phyloP scores from a whole-genome alignment of 2,888 invertebrate genomes.

The Phengaris alcon region DNA sequence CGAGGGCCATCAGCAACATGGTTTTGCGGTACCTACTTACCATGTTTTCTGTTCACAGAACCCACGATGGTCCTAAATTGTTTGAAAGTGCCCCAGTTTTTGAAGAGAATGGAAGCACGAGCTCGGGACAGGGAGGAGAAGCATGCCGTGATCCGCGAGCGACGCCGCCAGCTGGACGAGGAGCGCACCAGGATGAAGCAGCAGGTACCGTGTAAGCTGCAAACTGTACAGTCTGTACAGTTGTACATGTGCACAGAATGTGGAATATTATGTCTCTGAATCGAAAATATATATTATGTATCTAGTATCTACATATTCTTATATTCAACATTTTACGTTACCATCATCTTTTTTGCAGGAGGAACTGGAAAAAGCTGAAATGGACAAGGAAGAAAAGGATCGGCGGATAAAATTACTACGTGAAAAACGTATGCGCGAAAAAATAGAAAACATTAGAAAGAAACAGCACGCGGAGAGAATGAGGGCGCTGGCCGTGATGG shows the following conservation, averaged over 20 bases:
- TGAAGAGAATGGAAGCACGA: slow-evolving; percentile 86
- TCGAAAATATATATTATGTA: too few relatives aligned
- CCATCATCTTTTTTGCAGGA: slow-evolving; percentile 55
- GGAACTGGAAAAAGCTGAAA: slow-evolving; percentile 70
- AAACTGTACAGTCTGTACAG: too few relatives aligned
- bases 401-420: slow-evolving; percentile 80
- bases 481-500: slow-evolving; percentile 71
- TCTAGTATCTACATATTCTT: too few relatives aligned
- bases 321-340: too few relatives aligned
- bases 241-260: too few relatives aligned
- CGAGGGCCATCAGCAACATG: too few relatives aligned
- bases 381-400: slow-evolving; percentile 81
- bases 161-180: slow-evolving; percentile 72
- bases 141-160: slow-evolving; percentile 70
- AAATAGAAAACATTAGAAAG: slow-evolving; percentile 80
- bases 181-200: slow-evolving; percentile 68
- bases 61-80: slow-evolving; percentile 66
- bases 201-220: slow-evolving; percentile 50
- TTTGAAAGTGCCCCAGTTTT: slow-evolving; percentile 82
- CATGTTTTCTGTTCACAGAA: slow-evolving; percentile 46
- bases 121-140: slow-evolving; percentile 82
- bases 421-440: slow-evolving; percentile 80
- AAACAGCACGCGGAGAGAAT: slow-evolving; percentile 74
- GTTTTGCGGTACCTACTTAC: too few relatives aligned
- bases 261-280: too few relatives aligned